Base-by-base conservation (phyloP, 2,113 vertebrate species). In the Ellobius talpinus region DNA sequence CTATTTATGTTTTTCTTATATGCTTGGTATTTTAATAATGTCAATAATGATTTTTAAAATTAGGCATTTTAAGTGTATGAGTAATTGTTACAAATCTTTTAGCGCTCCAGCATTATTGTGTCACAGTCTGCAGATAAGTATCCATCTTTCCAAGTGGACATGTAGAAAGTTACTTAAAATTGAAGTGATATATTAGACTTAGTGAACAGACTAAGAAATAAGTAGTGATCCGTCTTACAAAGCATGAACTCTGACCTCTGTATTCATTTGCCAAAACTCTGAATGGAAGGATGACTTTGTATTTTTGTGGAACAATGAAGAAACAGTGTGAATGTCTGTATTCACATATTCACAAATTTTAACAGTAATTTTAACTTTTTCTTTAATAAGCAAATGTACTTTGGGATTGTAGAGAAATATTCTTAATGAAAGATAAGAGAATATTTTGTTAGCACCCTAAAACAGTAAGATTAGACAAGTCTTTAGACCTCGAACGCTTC, bases 211-310 rank as follows among this genome's bases (percentile, higher is more conserved):
- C 13, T 96, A 89, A 90, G 84, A 31, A 85, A 7, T 92, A 87
- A 89, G 61, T 94, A 76, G 82, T 94, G 79, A 55, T 90, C 12
- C 13, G 65, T 90, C 93, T 92, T 79, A 94, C 61, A 72, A 95
- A 97, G 92, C 94, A 94, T 97, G 95, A 96, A 97, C 95, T 97
- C 90, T 97, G 93, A 95, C 76, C 94, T 95, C 72, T 90, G 39
- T 87, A 65, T 97, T 97, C 91, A 94, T 84, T 65, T 97, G 96
- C 96, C 96, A 97, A 91, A 97, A 97, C 77, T 91, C 85, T 96
- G 96, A 98, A 93, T 97, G 89, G 97, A 95, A 95, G 97, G 73
- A 98, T 98, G 98, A 98, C 98, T 98, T 95, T 92, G 98, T 98
- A 90, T 96, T 98, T 98, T 97, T 94, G 76, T 95, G 92, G 23